Evolutionary conservation across 1,140 invertebrate species (phyloP), one percentile per base, ranked within the genome.

Genomic region (Stegodyphus mimosarum): DNA sequence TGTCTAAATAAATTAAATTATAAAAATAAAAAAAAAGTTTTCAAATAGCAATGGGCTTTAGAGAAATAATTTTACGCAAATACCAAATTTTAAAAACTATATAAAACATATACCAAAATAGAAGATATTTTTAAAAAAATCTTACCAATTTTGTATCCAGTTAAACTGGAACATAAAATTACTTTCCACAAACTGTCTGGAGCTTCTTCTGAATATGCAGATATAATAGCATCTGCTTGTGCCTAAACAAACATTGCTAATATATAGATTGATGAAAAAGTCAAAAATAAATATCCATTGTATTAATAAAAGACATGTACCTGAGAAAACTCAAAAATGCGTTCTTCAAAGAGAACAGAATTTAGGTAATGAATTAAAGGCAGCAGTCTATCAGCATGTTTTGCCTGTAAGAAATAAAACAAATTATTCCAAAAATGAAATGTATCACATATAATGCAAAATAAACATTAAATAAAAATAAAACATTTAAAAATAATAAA

Each of bases 101-200:
- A 3, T 33, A 33, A 33, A 33, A 33, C 3, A 33, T 33, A 1
- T 33, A 33, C 33, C n/a, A n/a, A n/a, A n/a, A n/a, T n/a, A n/a
- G n/a, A n/a, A n/a, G n/a, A n/a, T 81, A 86, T 87, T 17, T 86
- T 78, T 87, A 18, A 64, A 76, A 50, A 18, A 53, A 66, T 13
- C n/a, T 49, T 67, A 87, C 77, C 87, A 17, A 72, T 48, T 63
- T 79, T 78, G 50, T 85, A 87, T 66, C 71, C 66, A 6, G 75
- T 17, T 17, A 87, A 73, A 60, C 55, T 51, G 18, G 77, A 86
- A 18, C 74, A 83, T 11, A 87, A 53, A 10, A 87, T 75, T 7
- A 87, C 69, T 87, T 81, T 76, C 78, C 84, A 86, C 15, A 87
- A 63, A 18, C 60, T 77, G 48, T 81, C 80, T 50, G 87, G 85